A percentile compares a stretch with the other conserved stretches of the same genome.
phyloP scores from a whole-genome alignment of 1,140 invertebrate genomes.

The Gonioctena quinquepunctata region DNA sequence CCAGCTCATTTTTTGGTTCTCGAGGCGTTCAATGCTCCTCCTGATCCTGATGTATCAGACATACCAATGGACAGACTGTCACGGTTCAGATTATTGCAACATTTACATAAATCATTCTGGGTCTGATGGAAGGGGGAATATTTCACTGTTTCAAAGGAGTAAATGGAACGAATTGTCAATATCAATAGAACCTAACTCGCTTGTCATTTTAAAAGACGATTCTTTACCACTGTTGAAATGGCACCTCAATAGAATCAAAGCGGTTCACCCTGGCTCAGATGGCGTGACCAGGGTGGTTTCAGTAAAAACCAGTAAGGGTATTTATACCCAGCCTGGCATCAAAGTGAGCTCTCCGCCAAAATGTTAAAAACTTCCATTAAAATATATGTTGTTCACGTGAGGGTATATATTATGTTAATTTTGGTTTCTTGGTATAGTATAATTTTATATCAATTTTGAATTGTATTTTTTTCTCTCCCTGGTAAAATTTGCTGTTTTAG shows the following conservation, averaged over 20 bases:
- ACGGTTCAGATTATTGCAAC: slow-evolving; percentile 12
- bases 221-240: slow-evolving; percentile 33
- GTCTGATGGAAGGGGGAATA: slow-evolving; percentile 31
- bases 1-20: slow-evolving; percentile 48
- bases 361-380: too few species aligned
- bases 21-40: neutral
- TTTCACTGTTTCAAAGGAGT: slow-evolving; percentile 27
- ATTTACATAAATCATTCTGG: slow-evolving; percentile 27
- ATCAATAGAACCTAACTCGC: too few species aligned
- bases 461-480: too few species aligned
- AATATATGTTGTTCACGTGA: too few species aligned
- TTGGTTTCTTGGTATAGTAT: too few species aligned
- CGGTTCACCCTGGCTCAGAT: too few species aligned
- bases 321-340: slow-evolving; percentile 19
- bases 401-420: too few species aligned
- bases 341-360: neutral
- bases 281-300: too few species aligned
- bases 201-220: slow-evolving; percentile 35
- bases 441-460: too few species aligned
- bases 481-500: too few species aligned
- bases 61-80: neutral
- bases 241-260: slow-evolving; percentile 25
- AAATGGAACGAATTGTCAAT: too few species aligned
- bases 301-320: too few species aligned
- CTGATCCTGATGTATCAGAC: neutral